phyloP scores from a whole-genome alignment of 2,113 vertebrate genomes.

The Calidris pygmaea region DNA sequence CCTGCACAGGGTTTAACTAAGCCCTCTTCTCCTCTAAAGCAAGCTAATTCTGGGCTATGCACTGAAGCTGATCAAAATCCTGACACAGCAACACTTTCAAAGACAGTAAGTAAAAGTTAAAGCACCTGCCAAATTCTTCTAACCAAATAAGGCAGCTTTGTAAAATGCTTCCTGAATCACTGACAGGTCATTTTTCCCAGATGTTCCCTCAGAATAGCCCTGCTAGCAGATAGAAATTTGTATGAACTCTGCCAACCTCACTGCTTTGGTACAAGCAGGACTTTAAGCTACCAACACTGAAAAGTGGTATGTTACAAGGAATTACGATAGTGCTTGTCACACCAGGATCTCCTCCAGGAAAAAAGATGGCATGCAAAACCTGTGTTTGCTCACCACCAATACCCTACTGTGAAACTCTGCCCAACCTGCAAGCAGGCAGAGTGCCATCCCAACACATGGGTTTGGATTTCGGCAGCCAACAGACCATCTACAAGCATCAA shows the following conservation, averaged over 20 bases:
- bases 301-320: background rate
- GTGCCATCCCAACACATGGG: conserved; percentile 66
- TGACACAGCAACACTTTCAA: background rate
- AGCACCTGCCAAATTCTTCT: background rate
- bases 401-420: conserved; percentile 44
- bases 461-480: conserved; percentile 67
- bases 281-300: background rate
- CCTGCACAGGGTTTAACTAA: background rate
- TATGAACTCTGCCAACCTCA: background rate
- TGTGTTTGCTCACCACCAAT: conserved; percentile 47
- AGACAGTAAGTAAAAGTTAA: background rate
- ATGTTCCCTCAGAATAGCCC: background rate
- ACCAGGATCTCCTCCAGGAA: conserved; percentile 46
- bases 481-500: conserved; percentile 67
- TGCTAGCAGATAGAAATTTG: background rate
- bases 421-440: conserved; percentile 58
- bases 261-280: background rate
- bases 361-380: conserved; percentile 41
- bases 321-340: background rate
- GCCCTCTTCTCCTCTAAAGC: background rate
- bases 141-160: background rate
- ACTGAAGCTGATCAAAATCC: background rate
- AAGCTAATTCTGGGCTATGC: background rate
- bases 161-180: background rate
- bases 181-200: background rate